Conservation (phyloP, 2,888 invertebrate species). For the Mellilla xanthometata region DNA sequence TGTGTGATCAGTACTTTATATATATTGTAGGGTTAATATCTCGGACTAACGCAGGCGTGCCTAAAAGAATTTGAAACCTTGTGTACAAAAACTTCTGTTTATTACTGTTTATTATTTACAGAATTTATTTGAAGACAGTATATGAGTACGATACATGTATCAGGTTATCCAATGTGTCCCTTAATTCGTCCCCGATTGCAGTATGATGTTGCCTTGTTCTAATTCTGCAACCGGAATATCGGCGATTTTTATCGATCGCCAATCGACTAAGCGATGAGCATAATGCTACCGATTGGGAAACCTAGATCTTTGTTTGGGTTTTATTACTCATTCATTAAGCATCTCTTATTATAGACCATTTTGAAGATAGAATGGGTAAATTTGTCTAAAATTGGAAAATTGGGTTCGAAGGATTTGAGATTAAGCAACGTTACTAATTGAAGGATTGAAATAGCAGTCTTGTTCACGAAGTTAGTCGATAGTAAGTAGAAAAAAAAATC, state of each 20-base stretch:
- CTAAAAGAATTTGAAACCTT: too few species aligned
- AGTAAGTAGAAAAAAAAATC: too few species aligned
- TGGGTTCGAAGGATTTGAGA: background rate
- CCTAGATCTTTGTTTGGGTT: conserved; percentile 21
- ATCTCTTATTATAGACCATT: conserved; percentile 6
- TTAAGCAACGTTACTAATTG: background rate
- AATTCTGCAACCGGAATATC: conserved; percentile 54
- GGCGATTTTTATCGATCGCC: conserved; percentile 46
- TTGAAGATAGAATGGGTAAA: conserved; percentile 1
- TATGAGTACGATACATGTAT: too few species aligned
- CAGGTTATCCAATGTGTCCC: background rate
- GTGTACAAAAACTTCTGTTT: too few species aligned
- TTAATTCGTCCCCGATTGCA: conserved; percentile 31
- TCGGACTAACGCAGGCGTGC: too few species aligned
- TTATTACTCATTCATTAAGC: conserved; percentile 10
- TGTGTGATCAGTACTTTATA: too few species aligned
- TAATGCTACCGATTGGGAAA: conserved; percentile 25
- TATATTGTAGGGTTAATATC: too few species aligned
- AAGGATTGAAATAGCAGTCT: too few species aligned
- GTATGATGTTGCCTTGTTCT: conserved; percentile 47
- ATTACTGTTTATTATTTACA: too few species aligned
- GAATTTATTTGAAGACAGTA: too few species aligned
- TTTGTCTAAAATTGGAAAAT: background rate
- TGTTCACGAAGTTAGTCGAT: too few species aligned
- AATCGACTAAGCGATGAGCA: conserved; percentile 28